Evolutionary conservation across 2,888 invertebrate species (phyloP), one percentile per base, ranked within the genome.

Genomic region (Microctonus aethiopoides): DNA sequence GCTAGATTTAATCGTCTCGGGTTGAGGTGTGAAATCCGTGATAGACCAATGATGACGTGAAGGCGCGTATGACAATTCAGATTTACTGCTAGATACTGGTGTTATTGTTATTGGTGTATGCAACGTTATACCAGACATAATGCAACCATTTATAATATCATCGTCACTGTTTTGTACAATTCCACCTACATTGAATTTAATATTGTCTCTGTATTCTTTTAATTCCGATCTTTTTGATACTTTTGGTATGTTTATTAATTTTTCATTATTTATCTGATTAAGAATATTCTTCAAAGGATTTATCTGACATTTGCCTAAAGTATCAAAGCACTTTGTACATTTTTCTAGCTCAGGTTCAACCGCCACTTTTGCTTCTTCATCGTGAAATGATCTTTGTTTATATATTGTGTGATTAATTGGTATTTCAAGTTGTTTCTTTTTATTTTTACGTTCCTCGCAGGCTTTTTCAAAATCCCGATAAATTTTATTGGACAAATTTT

Each of bases 391-490:
- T 54, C 63, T 63, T 63, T 36, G 52, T 13, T 39, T 65, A 16
- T 56, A 56, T 11, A 41, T 56, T 7, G 34, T 34, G 20, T 63
- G 65, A 56, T 65, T 29, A 24, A 65, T 56, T 24, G n/a, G 24
- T 39, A 24, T 2, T 36, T 22, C 6, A 13, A 3, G n/a, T 36
- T 36, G 57, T 11, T 24, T 41, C 59, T 64, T 52, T 73, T 11
- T 67, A 67, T 68, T 57, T 61, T 75, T 70, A 9, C 72, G 70
- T 36, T 71, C 71, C 16, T 67, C 65, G 20, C 41, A 59, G 6
- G 68, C 75, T 22, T 74, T 54, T 13, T 76, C 77, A 29, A 77
- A 74, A 0, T 79, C 79, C 0, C 64, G 73, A 1, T 69, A 73
- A 29, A 71, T 76, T 68, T 73, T 70, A 36, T 73, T 72, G 13